Base-by-base conservation (phyloP, 2,797 vertebrate genomes). In the Nasua narica region DNA sequence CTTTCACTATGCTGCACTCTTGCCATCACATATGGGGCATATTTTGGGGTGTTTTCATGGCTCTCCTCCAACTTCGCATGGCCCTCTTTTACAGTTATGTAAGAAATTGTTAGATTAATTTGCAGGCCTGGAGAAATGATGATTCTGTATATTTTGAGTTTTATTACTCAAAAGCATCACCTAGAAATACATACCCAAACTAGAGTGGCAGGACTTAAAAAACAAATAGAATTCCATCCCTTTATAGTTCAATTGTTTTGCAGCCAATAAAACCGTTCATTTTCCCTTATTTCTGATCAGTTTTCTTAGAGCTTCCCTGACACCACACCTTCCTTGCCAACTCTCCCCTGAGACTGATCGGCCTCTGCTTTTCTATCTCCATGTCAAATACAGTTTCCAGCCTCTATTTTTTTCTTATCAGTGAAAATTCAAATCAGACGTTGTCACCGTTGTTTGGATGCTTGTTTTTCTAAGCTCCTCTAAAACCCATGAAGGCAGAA, bases 81-180 rank as follows among this genome's bases (percentile, higher is more conserved):
- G 18, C 0, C 16, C 15, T 76, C 11, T 78, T 23, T 2, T 25
- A 56, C 11, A 32, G 40, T 52, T 29, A 29, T 0, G 0, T n/a
- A 46, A 5, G 15, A 74, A 94, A 74, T 2, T 32, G 37, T 54
- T 19, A 52, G 9, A n/a, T 43, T 96, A n/a, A 35, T 56, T 50
- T 27, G 7, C 2, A 54, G 40, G 43, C 3, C 8, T 58, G 5
- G 12, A 50, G 29, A 65, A 48, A 67, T 3, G 11, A 43, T 5
- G 16, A 60, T 74, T 95, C 37, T 84, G 25, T 79, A n/a, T 12
- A 6, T 56, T 91, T 96, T 83, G 46, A 94, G 56, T 95, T 97
- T 87, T 70, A 90, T 90, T 56, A 37, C n/a, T n/a, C n/a, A 86
- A 76, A 87, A 84, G 12, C 16, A 40, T 48, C 35, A 84, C 18